These are phyloP conservation scores for Himalopsyche anomala DNA, from an alignment of 2,888 invertebrate species.

Conservation along the genomic window DNA sequence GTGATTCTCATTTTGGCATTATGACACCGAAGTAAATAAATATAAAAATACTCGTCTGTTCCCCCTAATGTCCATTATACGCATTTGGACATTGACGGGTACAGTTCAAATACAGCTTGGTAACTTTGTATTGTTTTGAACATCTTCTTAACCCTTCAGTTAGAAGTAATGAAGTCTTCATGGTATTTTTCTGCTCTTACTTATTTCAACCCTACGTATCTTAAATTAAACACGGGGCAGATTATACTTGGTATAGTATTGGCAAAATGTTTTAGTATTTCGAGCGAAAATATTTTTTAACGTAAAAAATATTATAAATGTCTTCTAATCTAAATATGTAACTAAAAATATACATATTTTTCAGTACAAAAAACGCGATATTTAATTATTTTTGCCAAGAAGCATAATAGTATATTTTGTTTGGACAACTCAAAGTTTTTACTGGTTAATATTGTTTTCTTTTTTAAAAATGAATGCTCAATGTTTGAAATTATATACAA, in stretches of 20 bases:
- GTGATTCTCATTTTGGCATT: background rate
- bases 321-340: no score
- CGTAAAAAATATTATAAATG: no score
- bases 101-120: constrained; percentile 1
- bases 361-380: no score
- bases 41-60: background rate
- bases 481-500: no score
- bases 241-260: background rate
- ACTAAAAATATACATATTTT: no score
- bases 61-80: background rate
- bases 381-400: no score
- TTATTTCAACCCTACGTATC: constrained; percentile 46
- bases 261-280: background rate
- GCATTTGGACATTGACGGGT: background rate
- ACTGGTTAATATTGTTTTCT: no score
- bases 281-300: no score
- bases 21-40: background rate
- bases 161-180: constrained; percentile 64
- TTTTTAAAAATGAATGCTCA: no score
- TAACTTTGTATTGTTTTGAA: constrained; percentile 48
- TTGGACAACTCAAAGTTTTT: no score
- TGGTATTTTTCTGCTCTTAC: constrained; percentile 60
- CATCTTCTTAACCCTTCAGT: constrained; percentile 64
- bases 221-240: constrained; percentile 32
- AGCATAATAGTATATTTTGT: no score